Conservation (phyloP, 2,113 vertebrate genomes). For the Phrynosoma blainvillii region DNA sequence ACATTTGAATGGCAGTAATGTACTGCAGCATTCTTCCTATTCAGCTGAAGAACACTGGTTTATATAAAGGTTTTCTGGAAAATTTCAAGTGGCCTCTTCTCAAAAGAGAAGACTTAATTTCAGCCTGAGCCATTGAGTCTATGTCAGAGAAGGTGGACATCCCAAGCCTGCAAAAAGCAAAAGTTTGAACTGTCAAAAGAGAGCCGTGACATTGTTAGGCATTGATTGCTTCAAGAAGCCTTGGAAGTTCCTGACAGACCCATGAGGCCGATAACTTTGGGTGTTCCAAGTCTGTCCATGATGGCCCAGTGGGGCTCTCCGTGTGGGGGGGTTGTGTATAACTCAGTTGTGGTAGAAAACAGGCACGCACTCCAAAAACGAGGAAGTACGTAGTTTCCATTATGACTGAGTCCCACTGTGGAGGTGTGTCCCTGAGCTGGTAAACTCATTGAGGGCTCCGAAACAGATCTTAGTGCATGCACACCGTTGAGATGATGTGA, state of each 20-base stretch:
- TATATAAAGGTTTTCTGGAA: neutral
- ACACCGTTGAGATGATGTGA: neutral
- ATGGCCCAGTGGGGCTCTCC: no score
- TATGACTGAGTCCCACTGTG: no score
- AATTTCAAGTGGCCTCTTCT: neutral
- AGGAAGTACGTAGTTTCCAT: no score
- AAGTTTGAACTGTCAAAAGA: neutral
- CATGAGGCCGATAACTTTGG: fast-evolving
- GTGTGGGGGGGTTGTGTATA: neutral
- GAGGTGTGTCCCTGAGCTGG: neutral
- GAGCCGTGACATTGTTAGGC: neutral
- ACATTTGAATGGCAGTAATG: constrained; percentile 27
- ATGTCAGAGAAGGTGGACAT: neutral
- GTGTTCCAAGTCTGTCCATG: no score
- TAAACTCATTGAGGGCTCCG: neutral
- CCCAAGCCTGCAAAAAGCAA: neutral
- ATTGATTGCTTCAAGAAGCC: neutral
- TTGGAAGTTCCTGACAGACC: neutral
- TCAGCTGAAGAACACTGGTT: constrained; percentile 41
- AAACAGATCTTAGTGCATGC: no score
- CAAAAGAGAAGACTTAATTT: neutral
- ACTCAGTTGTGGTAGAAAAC: neutral
- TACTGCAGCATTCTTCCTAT: constrained; percentile 35
- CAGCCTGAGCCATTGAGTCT: neutral
- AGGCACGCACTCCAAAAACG: neutral